A percentile compares a stretch with the other conserved stretches of the same genome.
Conservation (phyloP, 2,113 vertebrate genomes). For the Elephantulus edwardii region DNA sequence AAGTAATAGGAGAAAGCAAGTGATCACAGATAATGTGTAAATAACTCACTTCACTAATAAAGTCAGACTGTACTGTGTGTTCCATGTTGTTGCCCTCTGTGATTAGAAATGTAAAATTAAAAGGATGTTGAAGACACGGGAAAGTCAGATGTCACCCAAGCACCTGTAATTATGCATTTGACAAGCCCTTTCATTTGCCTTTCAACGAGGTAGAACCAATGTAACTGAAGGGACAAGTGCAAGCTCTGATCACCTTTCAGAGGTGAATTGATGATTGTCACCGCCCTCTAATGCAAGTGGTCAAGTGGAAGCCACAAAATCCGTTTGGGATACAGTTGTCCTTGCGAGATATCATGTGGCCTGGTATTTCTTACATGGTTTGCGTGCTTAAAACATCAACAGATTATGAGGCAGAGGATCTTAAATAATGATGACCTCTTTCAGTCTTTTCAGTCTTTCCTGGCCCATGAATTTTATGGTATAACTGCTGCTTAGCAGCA, state of each 20-base stretch:
- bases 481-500: background rate
- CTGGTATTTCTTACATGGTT: background rate
- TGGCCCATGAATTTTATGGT: background rate
- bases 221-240: background rate
- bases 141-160: slow-evolving; percentile 33
- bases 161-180: background rate
- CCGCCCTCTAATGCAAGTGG: background rate
- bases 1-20: slow-evolving; percentile 73
- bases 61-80: background rate
- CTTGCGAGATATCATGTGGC: background rate
- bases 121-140: slow-evolving; percentile 1
- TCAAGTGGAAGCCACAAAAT: background rate
- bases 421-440: background rate
- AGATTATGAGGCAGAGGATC: background rate
- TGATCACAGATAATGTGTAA: slow-evolving; percentile 67
- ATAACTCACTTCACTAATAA: slow-evolving; percentile 60
- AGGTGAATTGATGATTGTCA: background rate
- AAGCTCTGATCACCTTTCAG: background rate
- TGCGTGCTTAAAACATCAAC: background rate
- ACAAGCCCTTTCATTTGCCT: slow-evolving; percentile 42
- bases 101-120: slow-evolving; percentile 52
- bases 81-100: background rate
- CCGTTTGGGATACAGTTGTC: background rate
- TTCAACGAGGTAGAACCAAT: background rate
- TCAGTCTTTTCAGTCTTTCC: background rate